These are phyloP conservation scores for Scaptomyza flava DNA, from an alignment of 2,888 invertebrate genomes.

Conservation along the genomic window DNA sequence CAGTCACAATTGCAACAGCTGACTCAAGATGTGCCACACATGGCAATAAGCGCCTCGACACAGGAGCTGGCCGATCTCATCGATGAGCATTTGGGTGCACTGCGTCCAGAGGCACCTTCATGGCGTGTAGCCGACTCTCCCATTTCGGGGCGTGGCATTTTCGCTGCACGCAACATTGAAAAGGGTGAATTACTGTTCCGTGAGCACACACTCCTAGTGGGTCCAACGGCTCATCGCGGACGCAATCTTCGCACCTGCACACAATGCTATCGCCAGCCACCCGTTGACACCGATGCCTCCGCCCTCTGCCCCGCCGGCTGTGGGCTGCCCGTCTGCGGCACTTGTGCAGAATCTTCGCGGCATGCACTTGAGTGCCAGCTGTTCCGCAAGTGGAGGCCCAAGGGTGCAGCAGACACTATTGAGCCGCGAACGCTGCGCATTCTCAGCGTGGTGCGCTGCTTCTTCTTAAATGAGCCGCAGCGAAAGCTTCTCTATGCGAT, in stretches of 20 bases:
- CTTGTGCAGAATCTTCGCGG: conserved; percentile 86
- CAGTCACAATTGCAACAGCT: conserved; percentile 27
- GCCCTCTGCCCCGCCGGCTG: conserved; percentile 87
- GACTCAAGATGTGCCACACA: conserved; percentile 41
- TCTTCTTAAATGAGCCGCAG: conserved; percentile 77
- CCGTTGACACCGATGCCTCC: conserved; percentile 70
- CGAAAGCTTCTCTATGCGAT: conserved; percentile 80
- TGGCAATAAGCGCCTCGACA: conserved; percentile 65
- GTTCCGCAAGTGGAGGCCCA: conserved; percentile 86
- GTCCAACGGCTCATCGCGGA: conserved; percentile 87
- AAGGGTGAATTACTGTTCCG: conserved; percentile 89
- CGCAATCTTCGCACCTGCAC: conserved; percentile 87
- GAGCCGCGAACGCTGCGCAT: conserved; percentile 78
- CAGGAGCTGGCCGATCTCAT: conserved; percentile 75
- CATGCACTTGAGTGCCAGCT: conserved; percentile 89
- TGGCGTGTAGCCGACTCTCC: conserved; percentile 88
- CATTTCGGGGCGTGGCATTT: conserved; percentile 89
- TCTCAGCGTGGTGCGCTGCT: conserved; percentile 81
- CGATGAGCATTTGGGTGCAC: conserved; percentile 74
- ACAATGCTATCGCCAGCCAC: conserved; percentile 86
- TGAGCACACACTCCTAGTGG: conserved; percentile 89
- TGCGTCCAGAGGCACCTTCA: conserved; percentile 61
- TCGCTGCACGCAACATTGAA: conserved; percentile 88
- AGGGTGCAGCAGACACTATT: conserved; percentile 74
- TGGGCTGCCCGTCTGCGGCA: conserved; percentile 88